These are phyloP conservation scores for Trichogramma pretiosum DNA, from an alignment of 1,140 invertebrate species.

Conservation along the genomic window DNA sequence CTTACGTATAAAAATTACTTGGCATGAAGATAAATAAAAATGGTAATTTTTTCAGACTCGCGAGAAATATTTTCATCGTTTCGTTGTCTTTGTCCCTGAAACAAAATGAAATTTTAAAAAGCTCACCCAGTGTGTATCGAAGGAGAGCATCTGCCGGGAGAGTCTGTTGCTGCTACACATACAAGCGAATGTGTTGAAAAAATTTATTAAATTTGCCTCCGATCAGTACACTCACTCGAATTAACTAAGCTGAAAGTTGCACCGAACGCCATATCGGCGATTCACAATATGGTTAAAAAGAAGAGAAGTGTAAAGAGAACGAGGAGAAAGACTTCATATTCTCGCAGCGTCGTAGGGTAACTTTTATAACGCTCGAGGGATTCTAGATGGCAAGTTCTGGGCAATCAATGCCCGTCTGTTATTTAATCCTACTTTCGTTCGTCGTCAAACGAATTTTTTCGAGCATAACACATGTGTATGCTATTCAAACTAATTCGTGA, in stretches of 20 bases:
- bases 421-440: slow-evolving; percentile 27
- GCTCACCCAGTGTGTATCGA: too few relatives aligned
- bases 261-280: not conserved
- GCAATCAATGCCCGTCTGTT: slow-evolving; percentile 30
- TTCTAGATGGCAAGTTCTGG: slow-evolving; percentile 2
- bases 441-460: slow-evolving; percentile 25
- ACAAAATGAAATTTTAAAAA: too few relatives aligned
- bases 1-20: too few relatives aligned
- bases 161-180: too few relatives aligned
- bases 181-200: not conserved
- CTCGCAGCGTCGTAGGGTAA: slow-evolving; percentile 1
- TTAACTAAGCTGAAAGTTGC: slow-evolving; percentile 9
- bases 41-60: too few relatives aligned
- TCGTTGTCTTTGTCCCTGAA: not conserved
- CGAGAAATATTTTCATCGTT: too few relatives aligned
- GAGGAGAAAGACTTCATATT: slow-evolving; percentile 1
- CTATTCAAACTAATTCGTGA: too few relatives aligned
- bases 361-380: slow-evolving; percentile 15
- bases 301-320: not conserved
- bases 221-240: slow-evolving; percentile 3
- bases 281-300: slow-evolving; percentile 3
- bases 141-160: too few relatives aligned
- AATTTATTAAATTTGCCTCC: slow-evolving; percentile 17
- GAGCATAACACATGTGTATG: too few relatives aligned
- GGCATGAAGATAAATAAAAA: not conserved